A percentile compares a stretch with the other conserved stretches of the same genome.
phyloP scores from a whole-genome alignment of 2,888 invertebrate species.

The Micoletzkya japonica region DNA sequence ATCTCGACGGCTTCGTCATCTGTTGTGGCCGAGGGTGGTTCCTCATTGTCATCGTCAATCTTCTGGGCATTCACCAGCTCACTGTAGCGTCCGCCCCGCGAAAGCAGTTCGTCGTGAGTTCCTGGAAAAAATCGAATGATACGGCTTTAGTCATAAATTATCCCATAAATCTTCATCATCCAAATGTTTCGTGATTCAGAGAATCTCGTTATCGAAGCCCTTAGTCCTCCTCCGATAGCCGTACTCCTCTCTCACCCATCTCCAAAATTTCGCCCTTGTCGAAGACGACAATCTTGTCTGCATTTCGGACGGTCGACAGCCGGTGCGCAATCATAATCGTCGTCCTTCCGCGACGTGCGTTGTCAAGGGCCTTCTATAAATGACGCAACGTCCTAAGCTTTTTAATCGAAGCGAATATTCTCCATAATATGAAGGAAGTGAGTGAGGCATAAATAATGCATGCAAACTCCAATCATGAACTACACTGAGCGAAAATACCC shows the following conservation, averaged over 20 bases:
- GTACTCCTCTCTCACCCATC: constrained; percentile 23
- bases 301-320: constrained; percentile 21
- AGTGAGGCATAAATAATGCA: too few relatives aligned
- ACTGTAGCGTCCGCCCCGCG: constrained; percentile 17
- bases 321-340: constrained; percentile 26
- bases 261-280: constrained; percentile 23
- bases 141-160: not conserved
- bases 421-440: too few relatives aligned
- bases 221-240: too few relatives aligned
- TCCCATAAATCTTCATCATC: not conserved
- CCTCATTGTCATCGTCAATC: constrained; percentile 5
- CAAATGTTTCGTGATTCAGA: not conserved
- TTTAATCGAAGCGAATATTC: too few relatives aligned
- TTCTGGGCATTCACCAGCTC: constrained; percentile 28
- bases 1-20: constrained; percentile 12
- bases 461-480: too few relatives aligned
- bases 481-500: too few relatives aligned
- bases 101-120: constrained; percentile 18
- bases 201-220: not conserved
- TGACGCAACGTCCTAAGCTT: not conserved
- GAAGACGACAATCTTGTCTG: constrained; percentile 27
- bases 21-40: not conserved
- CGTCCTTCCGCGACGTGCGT: constrained; percentile 11
- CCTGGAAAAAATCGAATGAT: not conserved
- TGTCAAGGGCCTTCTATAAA: constrained; percentile 19